Percentiles rank a stretch among this genome's conserved stretches.
Conservation (phyloP, 2,888 invertebrate genomes). For the Gortyna flavago region DNA sequence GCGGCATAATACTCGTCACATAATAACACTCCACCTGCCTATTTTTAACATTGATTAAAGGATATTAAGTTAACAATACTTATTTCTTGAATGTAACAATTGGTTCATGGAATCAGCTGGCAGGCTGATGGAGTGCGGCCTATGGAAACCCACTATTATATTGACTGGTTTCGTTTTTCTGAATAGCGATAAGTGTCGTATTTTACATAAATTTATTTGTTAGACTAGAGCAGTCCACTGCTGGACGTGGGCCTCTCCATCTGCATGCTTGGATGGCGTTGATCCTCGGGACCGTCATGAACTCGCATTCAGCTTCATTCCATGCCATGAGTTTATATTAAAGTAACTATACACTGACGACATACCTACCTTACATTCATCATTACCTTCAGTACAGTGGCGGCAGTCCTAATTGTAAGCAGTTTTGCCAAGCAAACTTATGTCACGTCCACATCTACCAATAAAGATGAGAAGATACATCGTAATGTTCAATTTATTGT, state of each 20-base stretch:
- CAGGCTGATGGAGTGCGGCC: neutral
- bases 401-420: neutral
- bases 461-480: neutral
- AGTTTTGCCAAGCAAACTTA: neutral
- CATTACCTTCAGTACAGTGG: neutral
- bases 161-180: neutral
- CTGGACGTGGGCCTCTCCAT: neutral
- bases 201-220: neutral
- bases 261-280: neutral
- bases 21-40: slow-evolving; percentile 48
- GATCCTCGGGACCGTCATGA: neutral
- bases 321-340: neutral
- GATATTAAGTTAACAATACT: slow-evolving; percentile 64
- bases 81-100: slow-evolving; percentile 57
- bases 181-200: neutral
- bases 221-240: neutral
- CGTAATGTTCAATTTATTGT: neutral
- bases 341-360: no score
- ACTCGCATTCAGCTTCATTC: neutral
- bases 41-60: slow-evolving; percentile 60
- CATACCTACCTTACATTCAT: neutral
- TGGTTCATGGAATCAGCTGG: slow-evolving; percentile 37
- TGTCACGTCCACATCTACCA: neutral
- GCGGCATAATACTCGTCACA: slow-evolving; percentile 30
- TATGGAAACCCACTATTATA: neutral